Conservation (phyloP, 2,797 vertebrate genomes). For the Columba guinea region DNA sequence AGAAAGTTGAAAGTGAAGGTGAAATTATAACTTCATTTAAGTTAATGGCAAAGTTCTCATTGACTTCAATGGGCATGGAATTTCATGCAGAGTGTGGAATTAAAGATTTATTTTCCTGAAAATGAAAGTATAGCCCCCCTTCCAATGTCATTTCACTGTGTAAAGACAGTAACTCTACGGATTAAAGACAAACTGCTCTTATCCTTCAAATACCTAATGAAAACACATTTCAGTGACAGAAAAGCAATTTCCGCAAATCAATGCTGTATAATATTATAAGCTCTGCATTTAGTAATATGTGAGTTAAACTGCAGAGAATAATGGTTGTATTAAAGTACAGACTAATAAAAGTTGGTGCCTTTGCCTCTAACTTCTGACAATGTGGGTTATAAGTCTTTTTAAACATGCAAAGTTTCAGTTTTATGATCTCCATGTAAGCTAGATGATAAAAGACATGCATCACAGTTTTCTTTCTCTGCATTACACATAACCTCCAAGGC, state of each 20-base stretch:
- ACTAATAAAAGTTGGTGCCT: neutral
- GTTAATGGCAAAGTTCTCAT: neutral
- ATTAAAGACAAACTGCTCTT: neutral
- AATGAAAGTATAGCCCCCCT: neutral
- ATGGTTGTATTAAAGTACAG: neutral
- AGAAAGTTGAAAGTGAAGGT: neutral
- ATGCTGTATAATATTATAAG: neutral
- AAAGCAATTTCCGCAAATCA: slow-evolving; percentile 30
- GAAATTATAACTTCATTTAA: neutral
- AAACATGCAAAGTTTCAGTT: neutral
- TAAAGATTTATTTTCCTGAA: slow-evolving; percentile 6
- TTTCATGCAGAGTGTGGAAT: neutral
- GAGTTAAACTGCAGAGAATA: neutral
- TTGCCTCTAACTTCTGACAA: neutral
- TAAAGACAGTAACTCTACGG: neutral
- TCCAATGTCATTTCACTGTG: neutral
- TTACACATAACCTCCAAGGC: neutral
- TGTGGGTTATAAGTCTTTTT: neutral
- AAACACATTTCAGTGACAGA: slow-evolving; percentile 45
- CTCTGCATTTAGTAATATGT: neutral
- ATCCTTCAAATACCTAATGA: slow-evolving; percentile 30
- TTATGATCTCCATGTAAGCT: neutral
- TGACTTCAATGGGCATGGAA: neutral
- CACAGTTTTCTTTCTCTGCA: neutral
- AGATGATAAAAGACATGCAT: neutral